These are phyloP conservation scores for Philereme transversata DNA, from an alignment of 2,888 invertebrate species.

Conservation along the genomic window DNA sequence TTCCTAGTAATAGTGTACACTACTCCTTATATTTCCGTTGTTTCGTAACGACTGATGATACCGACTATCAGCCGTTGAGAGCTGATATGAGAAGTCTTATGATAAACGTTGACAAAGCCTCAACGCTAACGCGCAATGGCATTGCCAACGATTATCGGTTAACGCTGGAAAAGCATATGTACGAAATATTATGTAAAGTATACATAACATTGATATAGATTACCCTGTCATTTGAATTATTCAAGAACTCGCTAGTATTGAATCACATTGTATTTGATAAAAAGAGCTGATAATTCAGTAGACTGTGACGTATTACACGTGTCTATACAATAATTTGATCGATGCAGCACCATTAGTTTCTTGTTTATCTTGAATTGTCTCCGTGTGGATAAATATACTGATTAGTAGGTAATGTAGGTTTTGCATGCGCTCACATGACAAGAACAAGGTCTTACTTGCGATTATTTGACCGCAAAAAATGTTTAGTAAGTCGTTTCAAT, in stretches of 20 bases:
- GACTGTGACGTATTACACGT: no score
- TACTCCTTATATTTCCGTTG: background rate
- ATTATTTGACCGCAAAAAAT: slow-evolving; percentile 21
- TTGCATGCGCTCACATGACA: slow-evolving; percentile 32
- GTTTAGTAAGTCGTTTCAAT: slow-evolving; percentile 3
- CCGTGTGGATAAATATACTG: slow-evolving; percentile 15
- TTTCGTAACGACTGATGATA: background rate
- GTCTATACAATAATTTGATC: no score
- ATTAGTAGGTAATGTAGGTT: slow-evolving; percentile 7
- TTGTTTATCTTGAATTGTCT: slow-evolving; percentile 16
- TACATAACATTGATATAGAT: no score
- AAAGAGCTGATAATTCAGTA: no score
- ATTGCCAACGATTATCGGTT: background rate
- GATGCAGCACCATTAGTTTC: background rate
- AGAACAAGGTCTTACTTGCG: slow-evolving; percentile 18
- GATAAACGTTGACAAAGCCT: background rate
- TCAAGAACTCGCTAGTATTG: no score
- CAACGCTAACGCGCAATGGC: background rate
- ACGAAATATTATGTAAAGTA: background rate
- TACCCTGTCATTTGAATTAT: no score
- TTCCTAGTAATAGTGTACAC: background rate
- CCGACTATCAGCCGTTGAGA: background rate
- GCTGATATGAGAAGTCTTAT: background rate
- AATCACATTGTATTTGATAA: no score
- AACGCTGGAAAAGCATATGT: background rate